Evolutionary conservation across 53 echinoderm and acorn worm species (phyloP), one percentile per base, ranked within the genome.

Genomic region (Echinometra lucunter): DNA sequence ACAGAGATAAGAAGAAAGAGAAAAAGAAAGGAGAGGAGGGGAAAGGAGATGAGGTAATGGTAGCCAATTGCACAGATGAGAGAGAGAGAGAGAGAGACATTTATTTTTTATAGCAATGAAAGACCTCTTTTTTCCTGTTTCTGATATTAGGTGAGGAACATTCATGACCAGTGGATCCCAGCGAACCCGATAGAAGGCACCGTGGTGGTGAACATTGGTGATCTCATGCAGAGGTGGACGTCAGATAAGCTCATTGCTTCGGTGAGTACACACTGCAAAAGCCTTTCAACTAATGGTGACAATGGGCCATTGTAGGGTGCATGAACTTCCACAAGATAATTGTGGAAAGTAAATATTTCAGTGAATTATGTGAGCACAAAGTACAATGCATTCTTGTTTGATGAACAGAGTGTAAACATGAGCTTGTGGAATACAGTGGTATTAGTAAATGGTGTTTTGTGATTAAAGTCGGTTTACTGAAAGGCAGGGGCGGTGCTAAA

Each of bases 191-290:
- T 98, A 49, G 97, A 98, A 55, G 97, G 90, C 55, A 95, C 95
- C 28, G 92, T 98, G 82, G 91, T 98, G 4, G 96, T 98, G 8
- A 98, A 98, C 94, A 96, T 98, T 23, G 98, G 96, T 23, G 97
- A 96, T 72, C 87, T 98, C 21, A 98, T 98, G 98, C 96, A 97
- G 57, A 93, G 97, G 57, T 98, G 98, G 98, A 98, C 98, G 32
- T 82, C 98, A 8, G 98, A 98, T 87, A 96, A 94, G 66, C 89
- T 97, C n/a, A 94, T 96, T 56, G 95, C 98, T 9, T 93, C 96
- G 15, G 98, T 97, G 95, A 96, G 96, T 97, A 49, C 56, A 88
- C 83, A 82, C n/a, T 19, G 83, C 44, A 23, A 45, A 82, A 45
- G 44, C 44, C 32, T 69, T 9, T 10, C 32, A 44, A 38, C 83